Base-by-base conservation (phyloP, 2,113 vertebrate genomes). In the Malaclemys terrapin region DNA sequence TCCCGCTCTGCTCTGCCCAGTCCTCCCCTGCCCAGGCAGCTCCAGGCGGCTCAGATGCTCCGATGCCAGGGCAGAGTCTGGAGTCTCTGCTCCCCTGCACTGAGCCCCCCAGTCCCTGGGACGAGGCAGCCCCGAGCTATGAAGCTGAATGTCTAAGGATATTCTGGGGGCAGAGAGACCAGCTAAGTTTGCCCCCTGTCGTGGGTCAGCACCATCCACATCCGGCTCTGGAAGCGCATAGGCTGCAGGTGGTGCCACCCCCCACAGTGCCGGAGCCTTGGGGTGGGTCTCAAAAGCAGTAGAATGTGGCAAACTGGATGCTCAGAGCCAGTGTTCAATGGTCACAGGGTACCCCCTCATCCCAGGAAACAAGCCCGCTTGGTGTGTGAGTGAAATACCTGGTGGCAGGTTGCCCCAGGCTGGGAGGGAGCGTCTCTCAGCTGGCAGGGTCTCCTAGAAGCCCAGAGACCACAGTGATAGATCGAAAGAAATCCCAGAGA, bases 21-120 rank as follows among this genome's bases (percentile, higher is more conserved):
- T 1, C 42, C 0, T 20, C 38, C 25, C n/a, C 4, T 75, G 20
- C 10, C 38, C 10, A 1, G 5, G 42, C 38, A 42, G 19, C 38
- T 75, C 38, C 1, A 1, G 22, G 72, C 3, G 19, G 72, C 10
- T 75, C 22, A 24, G 38, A 25, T 17, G 8, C 35, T 17, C 62
- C 62, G 8, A 75, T 42, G 9, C 20, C 5, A 75, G 20, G 38
- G 22, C 38, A 72, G 8, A 75, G 38, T 69, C 29, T 69, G 65
- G 65, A 69, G 25, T 35, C 59, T 31, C 59, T 65, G 29, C 11
- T 65, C 6, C 13, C 59, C 24, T 56, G 54, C 4, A 4, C 54
- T 25, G 29, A 31, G 59, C 8, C 8, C 19, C 16, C n/a, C 31
- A 38, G n/a, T 2, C 72, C 19, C 38, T 45, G 38, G n/a, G 38